Base-by-base conservation (phyloP, 2,797 vertebrate genomes). In the Clangula hyemalis region DNA sequence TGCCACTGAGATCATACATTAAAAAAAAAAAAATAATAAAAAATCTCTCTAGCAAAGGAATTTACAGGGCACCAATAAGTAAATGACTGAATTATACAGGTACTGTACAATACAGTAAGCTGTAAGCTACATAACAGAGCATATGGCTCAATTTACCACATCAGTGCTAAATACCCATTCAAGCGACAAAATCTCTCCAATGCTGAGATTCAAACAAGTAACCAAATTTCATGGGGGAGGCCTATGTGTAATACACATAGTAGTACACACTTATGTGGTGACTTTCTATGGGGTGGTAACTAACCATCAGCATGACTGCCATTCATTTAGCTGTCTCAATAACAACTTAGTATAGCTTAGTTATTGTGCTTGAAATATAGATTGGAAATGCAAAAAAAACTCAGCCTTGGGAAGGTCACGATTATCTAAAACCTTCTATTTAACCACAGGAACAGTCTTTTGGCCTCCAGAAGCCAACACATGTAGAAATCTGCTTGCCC, bases 361-460 rank as follows among this genome's bases (percentile, higher is more conserved):
- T 36, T 76, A 36, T 11, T 57, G 7, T 39, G 83, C 76, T 84
- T 73, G 36, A 95, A 77, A 89, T 62, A 32, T 4, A 41, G 39
- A 24, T 84, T 69, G 30, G 9, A 64, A 89, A 34, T 49, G 51
- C 34, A 93, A 90, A 56, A 56, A 66, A 78, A 82, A 2, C 70
- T 88, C 56, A 87, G 45, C 8, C 78, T 81, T 71, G 65, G 69
- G 78, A 93, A 91, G 32, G 8, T 80, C 36, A 10, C 61, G 51
- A 91, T 87, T 94, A 90, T 36, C 85, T 86, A 85, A 90, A 72
- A 38, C 13, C 10, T 85, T 49, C n/a, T 45, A 19, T 66, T 87
- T 85, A 96, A 94, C 75, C 13, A 41, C 25, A 85, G 79, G 85
- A 70, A 20, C 34, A 85, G 39, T 66, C 30, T 69, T 94, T 57